phyloP scores from a whole-genome alignment of 2,113 vertebrate species.

The Callaeas wilsoni region DNA sequence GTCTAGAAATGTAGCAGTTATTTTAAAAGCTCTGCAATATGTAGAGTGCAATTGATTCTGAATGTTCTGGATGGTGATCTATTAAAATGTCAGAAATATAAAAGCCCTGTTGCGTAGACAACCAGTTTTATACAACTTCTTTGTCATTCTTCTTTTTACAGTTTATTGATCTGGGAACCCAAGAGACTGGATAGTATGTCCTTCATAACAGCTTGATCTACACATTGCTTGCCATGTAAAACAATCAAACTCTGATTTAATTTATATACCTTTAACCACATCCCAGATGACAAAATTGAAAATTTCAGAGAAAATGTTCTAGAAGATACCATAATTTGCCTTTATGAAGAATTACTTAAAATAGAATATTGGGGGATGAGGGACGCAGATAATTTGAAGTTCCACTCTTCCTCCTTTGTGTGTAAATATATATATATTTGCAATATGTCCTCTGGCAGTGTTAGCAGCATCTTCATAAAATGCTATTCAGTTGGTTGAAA shows the following conservation, averaged over 20 bases:
- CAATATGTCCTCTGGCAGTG: neutral
- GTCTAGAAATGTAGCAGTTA: neutral
- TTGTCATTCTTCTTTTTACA: neutral
- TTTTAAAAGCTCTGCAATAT: neutral
- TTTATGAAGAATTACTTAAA: neutral
- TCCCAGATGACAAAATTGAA: neutral
- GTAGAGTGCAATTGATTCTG: neutral
- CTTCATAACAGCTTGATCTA: neutral
- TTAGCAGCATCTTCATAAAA: neutral
- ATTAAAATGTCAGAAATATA: neutral
- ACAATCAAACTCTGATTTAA: neutral
- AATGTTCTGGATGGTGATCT: neutral
- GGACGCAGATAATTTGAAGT: neutral
- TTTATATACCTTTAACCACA: neutral
- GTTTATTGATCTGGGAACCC: neutral
- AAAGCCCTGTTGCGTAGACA: neutral
- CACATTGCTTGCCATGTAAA: neutral
- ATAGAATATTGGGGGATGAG: rapidly evolving
- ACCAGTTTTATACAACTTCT: neutral
- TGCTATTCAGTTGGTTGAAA: neutral
- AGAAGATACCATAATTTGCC: neutral
- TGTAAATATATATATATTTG: neutral
- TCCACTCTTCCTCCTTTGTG: neutral
- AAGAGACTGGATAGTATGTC: neutral
- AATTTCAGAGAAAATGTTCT: neutral